phyloP scores from a whole-genome alignment of 2,797 vertebrate species.

The Forpus xanthops region DNA sequence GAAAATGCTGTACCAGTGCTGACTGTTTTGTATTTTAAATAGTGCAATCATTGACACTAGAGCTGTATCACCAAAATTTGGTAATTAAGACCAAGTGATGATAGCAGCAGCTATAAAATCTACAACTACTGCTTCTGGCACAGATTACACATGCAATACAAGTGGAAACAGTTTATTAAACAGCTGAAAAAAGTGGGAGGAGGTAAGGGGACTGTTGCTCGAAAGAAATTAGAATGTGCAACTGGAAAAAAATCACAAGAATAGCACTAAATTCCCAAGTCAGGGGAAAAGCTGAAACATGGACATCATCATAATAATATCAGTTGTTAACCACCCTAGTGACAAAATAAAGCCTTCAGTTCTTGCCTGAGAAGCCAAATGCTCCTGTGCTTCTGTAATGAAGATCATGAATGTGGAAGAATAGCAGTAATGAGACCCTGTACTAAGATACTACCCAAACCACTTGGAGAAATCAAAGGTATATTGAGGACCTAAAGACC shows the following conservation, averaged over 20 bases:
- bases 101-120: background rate
- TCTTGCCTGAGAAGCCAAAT: background rate
- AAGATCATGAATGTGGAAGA: background rate
- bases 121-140: background rate
- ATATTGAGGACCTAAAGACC: background rate
- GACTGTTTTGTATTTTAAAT: background rate
- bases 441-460: background rate
- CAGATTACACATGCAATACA: background rate
- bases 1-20: background rate
- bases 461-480: background rate
- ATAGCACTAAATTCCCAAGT: background rate
- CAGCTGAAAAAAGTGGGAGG: background rate
- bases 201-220: background rate
- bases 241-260: background rate
- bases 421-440: background rate
- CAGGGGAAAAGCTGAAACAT: background rate
- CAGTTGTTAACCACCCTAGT: background rate
- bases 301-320: background rate
- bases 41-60: background rate
- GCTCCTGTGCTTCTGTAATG: background rate
- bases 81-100: background rate
- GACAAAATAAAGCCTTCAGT: background rate
- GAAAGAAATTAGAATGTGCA: background rate
- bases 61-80: background rate
- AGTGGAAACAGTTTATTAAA: slow-evolving; percentile 51